Evolutionary conservation across 2,113 vertebrate species (phyloP), one percentile per base, ranked within the genome.

Genomic region (Corapipo altera): DNA sequence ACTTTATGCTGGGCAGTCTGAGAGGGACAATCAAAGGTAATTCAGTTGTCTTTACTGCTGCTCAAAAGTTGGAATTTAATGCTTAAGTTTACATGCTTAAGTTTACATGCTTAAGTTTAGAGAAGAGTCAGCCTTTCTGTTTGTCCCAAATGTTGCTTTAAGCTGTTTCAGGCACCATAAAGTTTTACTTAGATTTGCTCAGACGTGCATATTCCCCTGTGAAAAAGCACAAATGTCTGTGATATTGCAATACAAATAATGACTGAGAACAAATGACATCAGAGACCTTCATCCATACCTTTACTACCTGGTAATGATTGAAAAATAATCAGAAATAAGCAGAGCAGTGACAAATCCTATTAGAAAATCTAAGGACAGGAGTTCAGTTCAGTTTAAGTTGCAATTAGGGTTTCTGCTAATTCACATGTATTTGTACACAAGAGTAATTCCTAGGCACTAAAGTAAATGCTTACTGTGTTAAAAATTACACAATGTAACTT

Each of bases 181-280:
- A 89, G 12, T 78, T 95, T 81, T 90, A 30, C 55, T 66, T 69
- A 73, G 28, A 77, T 74, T 72, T 82, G 27, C 57, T 93, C 49
- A 76, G 71, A 41, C n/a, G 11, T 1, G 14, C 82, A 23, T 24
- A 65, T 48, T 61, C 18, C 15, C 13, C 49, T 2, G 8, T 4
- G 8, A 49, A 75, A 61, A 32, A 52, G 27, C 10, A 1, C 58
- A 49, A 54, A 85, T 26, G 35, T 43, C 65, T 73, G 57, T 48
- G 59, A 23, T 39, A 79, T 19, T 70, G 51, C 28, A 58, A 24
- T 62, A 23, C 0, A 4, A 62, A 51, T 1, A 1, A 33, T 0
- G 0, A 6, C 55, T 58, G 41, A 88, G 54, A 65, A 57, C 5
- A 85, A 48, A 69, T 26, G 6, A 49, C 9, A 54, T 41, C 37